Percentiles rank a stretch among this genome's conserved stretches.
These are phyloP conservation scores for Pangasius krempfi DNA, from an alignment of 2,797 vertebrate species.

Conservation along the genomic window DNA sequence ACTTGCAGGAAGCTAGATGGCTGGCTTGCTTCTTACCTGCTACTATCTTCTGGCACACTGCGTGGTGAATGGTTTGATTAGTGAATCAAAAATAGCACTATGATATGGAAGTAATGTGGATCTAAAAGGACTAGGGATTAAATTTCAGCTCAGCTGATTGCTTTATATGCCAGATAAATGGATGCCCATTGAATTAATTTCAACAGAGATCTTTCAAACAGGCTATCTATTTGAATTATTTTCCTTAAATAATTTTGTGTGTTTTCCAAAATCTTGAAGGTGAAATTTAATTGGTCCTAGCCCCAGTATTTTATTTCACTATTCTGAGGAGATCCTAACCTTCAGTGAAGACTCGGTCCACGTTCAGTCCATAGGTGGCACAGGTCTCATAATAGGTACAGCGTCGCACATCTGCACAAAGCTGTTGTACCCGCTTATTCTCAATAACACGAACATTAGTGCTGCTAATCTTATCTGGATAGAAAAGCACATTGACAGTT, in stretches of 20 bases:
- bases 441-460: conserved; percentile 89
- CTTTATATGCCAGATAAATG: not conserved
- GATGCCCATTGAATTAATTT: not conserved
- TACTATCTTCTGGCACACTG: conserved; percentile 91
- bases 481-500: conserved; percentile 15
- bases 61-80: conserved; percentile 24
- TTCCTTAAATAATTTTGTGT: not conserved
- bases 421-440: conserved; percentile 84
- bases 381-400: conserved; percentile 96
- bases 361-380: conserved; percentile 94
- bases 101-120: not conserved
- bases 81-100: conserved; percentile 30
- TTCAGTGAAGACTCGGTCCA: conserved; percentile 93
- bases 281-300: not conserved
- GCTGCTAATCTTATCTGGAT: conserved; percentile 89
- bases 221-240: not conserved
- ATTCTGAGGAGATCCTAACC: conserved; percentile 70
- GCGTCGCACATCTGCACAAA: conserved; percentile 82
- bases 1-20: conserved; percentile 89
- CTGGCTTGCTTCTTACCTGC: conserved; percentile 87
- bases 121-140: not conserved
- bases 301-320: not conserved
- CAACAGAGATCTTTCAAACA: conserved; percentile 6
- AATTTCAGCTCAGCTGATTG: conserved; percentile 4
- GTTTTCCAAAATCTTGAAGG: not conserved